Percentiles rank a stretch among this genome's conserved stretches.
These are phyloP conservation scores for Prionchulus punctatus DNA, from an alignment of 2,888 invertebrate species.

Conservation along the genomic window DNA sequence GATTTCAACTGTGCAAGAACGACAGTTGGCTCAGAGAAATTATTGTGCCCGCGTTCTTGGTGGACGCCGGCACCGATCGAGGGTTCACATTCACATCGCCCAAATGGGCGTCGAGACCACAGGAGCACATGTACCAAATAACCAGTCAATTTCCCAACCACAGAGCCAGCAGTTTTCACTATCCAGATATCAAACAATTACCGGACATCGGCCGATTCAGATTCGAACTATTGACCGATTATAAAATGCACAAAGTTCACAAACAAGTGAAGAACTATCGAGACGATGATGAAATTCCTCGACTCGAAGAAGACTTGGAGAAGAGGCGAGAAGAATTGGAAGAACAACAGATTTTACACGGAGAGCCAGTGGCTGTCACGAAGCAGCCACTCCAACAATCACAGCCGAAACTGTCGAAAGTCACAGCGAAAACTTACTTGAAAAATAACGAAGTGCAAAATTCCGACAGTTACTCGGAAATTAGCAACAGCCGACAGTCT, in stretches of 20 bases:
- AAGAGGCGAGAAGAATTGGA: slow-evolving; percentile 1
- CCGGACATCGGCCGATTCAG: slow-evolving; percentile 70
- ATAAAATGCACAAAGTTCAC: not conserved
- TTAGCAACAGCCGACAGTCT: too few species aligned
- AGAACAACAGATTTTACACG: slow-evolving; percentile 2
- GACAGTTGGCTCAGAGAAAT: slow-evolving; percentile 80
- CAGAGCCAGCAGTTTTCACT: slow-evolving; percentile 83
- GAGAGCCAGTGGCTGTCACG: slow-evolving; percentile 19
- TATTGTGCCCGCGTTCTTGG: slow-evolving; percentile 72
- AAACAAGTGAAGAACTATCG: not conserved
- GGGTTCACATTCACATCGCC: slow-evolving; percentile 92
- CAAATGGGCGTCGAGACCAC: slow-evolving; percentile 80
- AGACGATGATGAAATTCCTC: not conserved
- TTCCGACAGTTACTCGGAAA: too few species aligned
- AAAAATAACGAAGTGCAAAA: too few species aligned
- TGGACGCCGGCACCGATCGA: slow-evolving; percentile 84
- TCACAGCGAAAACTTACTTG: too few species aligned
- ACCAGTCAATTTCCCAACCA: slow-evolving; percentile 73
- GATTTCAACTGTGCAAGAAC: slow-evolving; percentile 71
- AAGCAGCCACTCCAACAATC: too few species aligned
- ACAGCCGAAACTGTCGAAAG: too few species aligned
- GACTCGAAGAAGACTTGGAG: too few species aligned
- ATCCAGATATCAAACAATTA: slow-evolving; percentile 66
- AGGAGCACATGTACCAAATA: slow-evolving; percentile 69
- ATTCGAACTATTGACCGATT: slow-evolving; percentile 18